Evolutionary conservation across 2,113 vertebrate genomes (phyloP).

Genomic region (Phocoena sinus): DNA sequence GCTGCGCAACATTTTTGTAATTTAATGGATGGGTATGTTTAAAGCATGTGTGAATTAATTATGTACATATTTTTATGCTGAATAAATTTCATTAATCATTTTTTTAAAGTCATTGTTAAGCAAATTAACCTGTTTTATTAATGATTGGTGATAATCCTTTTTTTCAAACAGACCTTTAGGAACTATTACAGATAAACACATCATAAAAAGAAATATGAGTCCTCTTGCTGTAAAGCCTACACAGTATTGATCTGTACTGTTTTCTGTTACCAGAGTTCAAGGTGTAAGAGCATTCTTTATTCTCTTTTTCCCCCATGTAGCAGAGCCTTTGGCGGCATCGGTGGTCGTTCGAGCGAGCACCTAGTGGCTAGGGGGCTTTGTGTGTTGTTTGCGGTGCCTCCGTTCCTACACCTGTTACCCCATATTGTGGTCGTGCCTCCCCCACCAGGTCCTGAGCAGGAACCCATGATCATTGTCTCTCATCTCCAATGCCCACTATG

Average conservation of each 20-base stretch:
- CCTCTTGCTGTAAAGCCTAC: neutral
- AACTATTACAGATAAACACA: neutral
- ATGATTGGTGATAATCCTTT: constrained; percentile 30
- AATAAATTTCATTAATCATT: constrained; percentile 64
- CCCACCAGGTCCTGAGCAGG: neutral
- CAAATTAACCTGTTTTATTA: constrained; percentile 38
- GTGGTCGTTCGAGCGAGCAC: neutral
- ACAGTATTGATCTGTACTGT: neutral
- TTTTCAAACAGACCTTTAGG: constrained; percentile 25
- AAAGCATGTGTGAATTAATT: constrained; percentile 57
- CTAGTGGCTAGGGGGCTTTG: neutral
- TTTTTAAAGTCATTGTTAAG: neutral
- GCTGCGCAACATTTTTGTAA: constrained; percentile 4
- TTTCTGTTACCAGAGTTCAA: neutral
- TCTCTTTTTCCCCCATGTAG: neutral
- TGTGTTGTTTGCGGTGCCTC: neutral
- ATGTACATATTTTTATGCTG: constrained; percentile 42
- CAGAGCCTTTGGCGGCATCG: neutral
- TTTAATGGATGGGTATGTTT: constrained; percentile 32
- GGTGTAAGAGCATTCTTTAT: neutral
- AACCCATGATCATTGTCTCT: neutral
- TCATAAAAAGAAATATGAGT: neutral
- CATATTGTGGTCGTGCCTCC: neutral
- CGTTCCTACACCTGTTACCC: neutral
- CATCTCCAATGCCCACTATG: neutral